phyloP scores from a whole-genome alignment of 1,140 invertebrate species.

The Temnothorax nylanderi region DNA sequence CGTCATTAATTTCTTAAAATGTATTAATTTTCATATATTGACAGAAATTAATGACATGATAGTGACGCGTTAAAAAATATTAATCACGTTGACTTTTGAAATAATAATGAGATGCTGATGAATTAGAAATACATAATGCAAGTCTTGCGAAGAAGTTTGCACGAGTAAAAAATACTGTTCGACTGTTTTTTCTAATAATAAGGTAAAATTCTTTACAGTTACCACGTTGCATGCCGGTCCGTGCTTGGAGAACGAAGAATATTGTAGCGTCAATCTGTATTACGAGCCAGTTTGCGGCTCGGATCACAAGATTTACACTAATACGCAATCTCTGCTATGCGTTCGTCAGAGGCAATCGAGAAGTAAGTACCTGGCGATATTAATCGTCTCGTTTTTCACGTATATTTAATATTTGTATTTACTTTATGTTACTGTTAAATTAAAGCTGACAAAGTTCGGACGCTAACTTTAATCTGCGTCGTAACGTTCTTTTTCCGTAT shows the following conservation, averaged over 20 bases:
- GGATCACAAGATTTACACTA: conserved; percentile 78
- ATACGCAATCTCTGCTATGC: conserved; percentile 75
- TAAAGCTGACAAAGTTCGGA: conserved; percentile 54
- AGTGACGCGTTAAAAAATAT: not conserved
- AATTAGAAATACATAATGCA: not conserved
- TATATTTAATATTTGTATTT: not conserved
- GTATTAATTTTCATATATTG: not conserved
- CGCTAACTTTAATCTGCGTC: not conserved
- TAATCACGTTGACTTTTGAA: not conserved
- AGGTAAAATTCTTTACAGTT: conserved; percentile 36
- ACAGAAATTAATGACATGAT: not conserved
- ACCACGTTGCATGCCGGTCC: conserved; percentile 62
- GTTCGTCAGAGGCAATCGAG: conserved; percentile 58
- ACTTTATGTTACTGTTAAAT: conserved; percentile 36
- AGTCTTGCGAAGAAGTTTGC: not conserved
- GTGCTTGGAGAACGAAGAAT: conserved; percentile 51
- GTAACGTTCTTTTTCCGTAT: not conserved
- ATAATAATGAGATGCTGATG: not conserved
- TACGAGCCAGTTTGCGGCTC: conserved; percentile 78
- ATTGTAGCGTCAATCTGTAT: conserved; percentile 71
- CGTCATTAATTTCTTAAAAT: not conserved
- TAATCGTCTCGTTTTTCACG: not conserved
- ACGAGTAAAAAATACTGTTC: not conserved
- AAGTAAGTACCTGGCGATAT: conserved; percentile 8
- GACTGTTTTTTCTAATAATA: not conserved